Conservation (phyloP, 2,888 invertebrate species). For the Seladonia tumulorum region DNA sequence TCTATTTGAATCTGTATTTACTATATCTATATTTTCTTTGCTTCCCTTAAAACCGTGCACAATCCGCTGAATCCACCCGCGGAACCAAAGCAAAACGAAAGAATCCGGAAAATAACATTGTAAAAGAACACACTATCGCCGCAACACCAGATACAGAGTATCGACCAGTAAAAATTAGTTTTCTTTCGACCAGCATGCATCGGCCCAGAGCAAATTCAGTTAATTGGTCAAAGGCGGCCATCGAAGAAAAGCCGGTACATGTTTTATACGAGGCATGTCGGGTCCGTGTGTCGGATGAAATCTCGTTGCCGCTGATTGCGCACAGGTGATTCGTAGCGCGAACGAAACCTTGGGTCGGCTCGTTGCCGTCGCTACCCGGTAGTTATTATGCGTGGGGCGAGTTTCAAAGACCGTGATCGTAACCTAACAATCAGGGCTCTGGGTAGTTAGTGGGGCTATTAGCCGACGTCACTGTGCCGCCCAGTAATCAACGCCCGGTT, state of each 20-base stretch:
- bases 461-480: constrained; percentile 66
- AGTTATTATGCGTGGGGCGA: constrained; percentile 68
- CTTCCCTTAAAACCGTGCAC: neutral
- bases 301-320: neutral
- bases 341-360: constrained; percentile 23
- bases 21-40: no score
- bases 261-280: neutral
- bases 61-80: neutral
- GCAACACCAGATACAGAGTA: no score
- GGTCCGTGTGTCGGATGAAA: neutral
- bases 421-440: constrained; percentile 72
- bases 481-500: constrained; percentile 72
- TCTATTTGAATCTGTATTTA: neutral
- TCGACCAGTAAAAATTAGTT: neutral
- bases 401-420: constrained; percentile 69
- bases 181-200: neutral
- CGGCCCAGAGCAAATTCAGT: neutral
- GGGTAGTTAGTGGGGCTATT: constrained; percentile 73
- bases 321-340: neutral
- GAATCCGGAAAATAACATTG: neutral
- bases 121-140: neutral
- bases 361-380: constrained; percentile 57
- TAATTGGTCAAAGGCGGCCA: neutral
- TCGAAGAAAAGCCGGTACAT: neutral
- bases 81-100: neutral